Evolutionary conservation across 2,113 vertebrate genomes (phyloP).

Genomic region (Forbesichthys papilliferus): DNA sequence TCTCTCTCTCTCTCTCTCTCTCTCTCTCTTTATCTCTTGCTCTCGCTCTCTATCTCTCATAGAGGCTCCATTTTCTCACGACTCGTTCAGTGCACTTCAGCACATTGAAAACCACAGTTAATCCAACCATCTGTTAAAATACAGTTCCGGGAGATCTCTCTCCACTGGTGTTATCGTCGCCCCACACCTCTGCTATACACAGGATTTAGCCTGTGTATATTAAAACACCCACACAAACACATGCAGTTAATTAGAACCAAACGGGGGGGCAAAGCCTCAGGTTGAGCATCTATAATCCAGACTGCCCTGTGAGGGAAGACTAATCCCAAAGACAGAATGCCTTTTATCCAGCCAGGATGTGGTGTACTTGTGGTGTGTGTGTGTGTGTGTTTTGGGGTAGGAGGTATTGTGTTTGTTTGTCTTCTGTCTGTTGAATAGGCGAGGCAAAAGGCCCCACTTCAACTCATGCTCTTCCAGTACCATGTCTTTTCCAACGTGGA

Average conservation of each 20-base stretch:
- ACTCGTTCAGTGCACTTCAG: slow-evolving; percentile 16
- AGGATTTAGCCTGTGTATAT: slow-evolving; percentile 22
- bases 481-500: slow-evolving; percentile 70
- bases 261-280: slow-evolving; percentile 40
- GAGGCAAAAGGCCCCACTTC: slow-evolving; percentile 5
- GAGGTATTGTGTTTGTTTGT: slow-evolving; percentile 51
- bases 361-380: neutral
- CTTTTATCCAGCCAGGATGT: slow-evolving; percentile 42
- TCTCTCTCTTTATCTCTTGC: neutral
- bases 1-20: neutral
- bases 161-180: slow-evolving; percentile 1
- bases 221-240: slow-evolving; percentile 47
- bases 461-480: slow-evolving; percentile 28
- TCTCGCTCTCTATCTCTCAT: slow-evolving; percentile 14
- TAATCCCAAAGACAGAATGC: slow-evolving; percentile 46
- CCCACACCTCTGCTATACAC: slow-evolving; percentile 47
- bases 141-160: slow-evolving; percentile 32
- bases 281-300: slow-evolving; percentile 37
- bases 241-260: slow-evolving; percentile 68
- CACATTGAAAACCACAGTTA: slow-evolving; percentile 50
- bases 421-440: slow-evolving; percentile 18
- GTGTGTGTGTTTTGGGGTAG: slow-evolving; percentile 8
- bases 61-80: neutral
- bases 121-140: slow-evolving; percentile 71
- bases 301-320: slow-evolving; percentile 21